Evolutionary conservation across 2,113 vertebrate genomes (phyloP), one percentile per base, ranked within the genome.

Genomic region (Paraplagusia blochii): DNA sequence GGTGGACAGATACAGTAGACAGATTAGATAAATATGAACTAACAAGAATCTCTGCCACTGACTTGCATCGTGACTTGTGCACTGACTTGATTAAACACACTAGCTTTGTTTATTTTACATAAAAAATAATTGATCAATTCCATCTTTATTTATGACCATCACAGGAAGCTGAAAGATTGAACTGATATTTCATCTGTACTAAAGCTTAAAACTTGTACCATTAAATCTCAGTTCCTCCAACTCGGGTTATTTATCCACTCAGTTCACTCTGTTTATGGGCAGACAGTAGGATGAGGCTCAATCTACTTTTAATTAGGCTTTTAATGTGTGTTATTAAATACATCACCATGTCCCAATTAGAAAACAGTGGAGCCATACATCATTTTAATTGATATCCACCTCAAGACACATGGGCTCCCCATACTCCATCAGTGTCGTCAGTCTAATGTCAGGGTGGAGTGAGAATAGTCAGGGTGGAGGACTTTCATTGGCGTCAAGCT

Each of bases 271-370:
- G 82, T 78, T 82, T 85, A 88, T 87, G 75, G 65, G 75, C 15
- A 82, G 83, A 89, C 84, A 89, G 85, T 82, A 44, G 81, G 79
- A 84, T 78, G 81, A 76, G 75, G 82, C 87, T 85, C 84, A 87
- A 89, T 91, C 89, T 89, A 80, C 72, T 79, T 80, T 77, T 89
- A 89, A 91, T 91, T 89, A 89, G 74, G 55, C 57, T 58, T 87
- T 81, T 91, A 90, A 91, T 91, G 85, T 85, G 75, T 81, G 79
- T 86, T 89, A 90, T 92, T 91, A 90, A 90, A 91, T 89, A 90
- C 87, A 88, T 88, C 60, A 29, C 87, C 88, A 88, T 90, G 88
- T 90, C 85, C 91, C 89, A 91, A 90, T 91, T 90, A 92, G 79
- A 74, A 80, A 81, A 72, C 62, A 56, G 57, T 61, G 59, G 69